phyloP scores from a whole-genome alignment of 2,888 invertebrate genomes.

The Phorcus lineatus region DNA sequence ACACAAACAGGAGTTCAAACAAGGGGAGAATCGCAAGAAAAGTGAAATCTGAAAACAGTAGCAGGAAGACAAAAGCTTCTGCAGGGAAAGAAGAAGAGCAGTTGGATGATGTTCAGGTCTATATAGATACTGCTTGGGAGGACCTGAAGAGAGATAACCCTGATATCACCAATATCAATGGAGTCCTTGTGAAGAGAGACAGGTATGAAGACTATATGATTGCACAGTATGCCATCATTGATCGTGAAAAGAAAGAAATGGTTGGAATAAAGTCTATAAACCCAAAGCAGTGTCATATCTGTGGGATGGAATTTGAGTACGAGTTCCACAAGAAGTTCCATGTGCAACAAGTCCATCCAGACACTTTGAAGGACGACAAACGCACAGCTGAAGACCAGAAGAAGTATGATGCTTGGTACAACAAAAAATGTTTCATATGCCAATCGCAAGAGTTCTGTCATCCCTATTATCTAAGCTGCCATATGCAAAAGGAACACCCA shows the following conservation, averaged over 20 bases:
- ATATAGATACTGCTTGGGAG: no score
- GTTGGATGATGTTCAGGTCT: no score
- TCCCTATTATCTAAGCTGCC: not conserved
- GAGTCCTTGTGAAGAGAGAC: no score
- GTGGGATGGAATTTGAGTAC: not conserved
- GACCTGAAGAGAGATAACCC: no score
- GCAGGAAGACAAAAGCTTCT: no score
- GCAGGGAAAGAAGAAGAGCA: no score
- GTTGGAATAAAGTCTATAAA: slow-evolving; percentile 3
- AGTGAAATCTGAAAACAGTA: no score
- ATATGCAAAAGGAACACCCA: not conserved
- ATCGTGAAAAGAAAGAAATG: not conserved
- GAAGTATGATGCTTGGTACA: not conserved
- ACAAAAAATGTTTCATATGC: not conserved
- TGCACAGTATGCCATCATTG: not conserved
- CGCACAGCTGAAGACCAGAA: not conserved
- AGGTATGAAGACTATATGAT: not conserved
- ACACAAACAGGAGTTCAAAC: no score
- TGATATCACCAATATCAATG: no score
- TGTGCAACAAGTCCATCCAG: not conserved
- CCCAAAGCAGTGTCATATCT: not conserved
- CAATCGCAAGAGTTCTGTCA: not conserved
- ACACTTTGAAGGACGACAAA: not conserved
- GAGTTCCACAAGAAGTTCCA: slow-evolving; percentile 15
- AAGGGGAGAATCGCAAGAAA: no score